Evolutionary conservation across 2,797 vertebrate genomes (phyloP).

Genomic region (Ctenopoma kingsleyae): DNA sequence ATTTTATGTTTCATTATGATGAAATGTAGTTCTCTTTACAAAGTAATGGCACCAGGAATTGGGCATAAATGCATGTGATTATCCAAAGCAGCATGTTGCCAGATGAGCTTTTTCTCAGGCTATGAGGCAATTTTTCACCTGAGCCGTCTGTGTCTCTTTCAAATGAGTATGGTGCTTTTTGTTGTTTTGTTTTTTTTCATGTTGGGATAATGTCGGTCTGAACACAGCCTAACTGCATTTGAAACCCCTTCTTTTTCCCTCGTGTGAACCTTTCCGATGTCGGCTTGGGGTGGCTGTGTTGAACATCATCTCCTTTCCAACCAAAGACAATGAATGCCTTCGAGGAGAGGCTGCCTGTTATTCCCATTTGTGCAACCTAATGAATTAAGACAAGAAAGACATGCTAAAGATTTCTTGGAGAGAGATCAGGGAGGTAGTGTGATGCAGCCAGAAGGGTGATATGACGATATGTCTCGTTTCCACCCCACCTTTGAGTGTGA

Average conservation of each 20-base stretch:
- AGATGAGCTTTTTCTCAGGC: neutral
- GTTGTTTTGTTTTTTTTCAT: neutral
- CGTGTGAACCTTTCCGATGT: neutral
- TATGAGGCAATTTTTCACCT: neutral
- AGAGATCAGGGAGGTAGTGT: conserved; percentile 23
- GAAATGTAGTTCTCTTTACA: neutral
- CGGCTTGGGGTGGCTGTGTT: neutral
- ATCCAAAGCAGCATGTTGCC: neutral
- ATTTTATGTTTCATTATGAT: conserved; percentile 1
- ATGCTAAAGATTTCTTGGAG: conserved; percentile 30
- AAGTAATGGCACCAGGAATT: neutral
- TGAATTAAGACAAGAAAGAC: conserved; percentile 44
- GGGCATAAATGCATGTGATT: neutral
- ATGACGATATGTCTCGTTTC: neutral
- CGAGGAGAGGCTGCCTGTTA: neutral
- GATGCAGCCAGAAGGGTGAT: conserved; percentile 22
- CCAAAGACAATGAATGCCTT: conserved; percentile 1
- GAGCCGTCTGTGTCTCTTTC: neutral
- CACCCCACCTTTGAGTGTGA: neutral
- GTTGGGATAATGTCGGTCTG: neutral
- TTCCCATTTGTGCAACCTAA: conserved; percentile 26
- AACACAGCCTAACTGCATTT: neutral
- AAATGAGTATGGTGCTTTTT: neutral
- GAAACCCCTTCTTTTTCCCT: neutral
- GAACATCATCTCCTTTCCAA: neutral